Percentiles rank a stretch among this genome's conserved stretches.
Conservation (phyloP, 2,888 invertebrate species). For the Heterodera filipjevi region DNA sequence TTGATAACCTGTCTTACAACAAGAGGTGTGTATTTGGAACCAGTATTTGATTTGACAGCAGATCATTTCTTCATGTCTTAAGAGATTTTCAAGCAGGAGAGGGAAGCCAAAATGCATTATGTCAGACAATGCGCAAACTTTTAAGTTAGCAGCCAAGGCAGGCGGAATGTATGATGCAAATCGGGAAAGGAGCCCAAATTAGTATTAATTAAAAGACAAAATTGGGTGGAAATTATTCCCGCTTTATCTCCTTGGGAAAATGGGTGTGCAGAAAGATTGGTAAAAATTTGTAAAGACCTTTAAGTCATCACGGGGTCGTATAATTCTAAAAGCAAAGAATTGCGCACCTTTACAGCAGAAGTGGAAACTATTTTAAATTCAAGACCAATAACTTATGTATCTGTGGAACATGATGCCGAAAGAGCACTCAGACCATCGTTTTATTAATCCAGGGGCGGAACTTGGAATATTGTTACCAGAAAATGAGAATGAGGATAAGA, state of each 20-base stretch:
- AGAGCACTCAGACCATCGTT: slow-evolving; percentile 21
- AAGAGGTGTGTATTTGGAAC: slow-evolving; percentile 66
- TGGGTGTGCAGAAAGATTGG: slow-evolving; percentile 15
- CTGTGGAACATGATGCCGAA: background rate
- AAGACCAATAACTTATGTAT: slow-evolving; percentile 26
- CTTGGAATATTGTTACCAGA: background rate
- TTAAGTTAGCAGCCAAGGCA: slow-evolving; percentile 52
- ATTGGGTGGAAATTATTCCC: slow-evolving; percentile 12
- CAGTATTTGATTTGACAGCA: slow-evolving; percentile 58
- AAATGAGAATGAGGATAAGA: background rate
- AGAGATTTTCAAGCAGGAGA: slow-evolving; percentile 63
- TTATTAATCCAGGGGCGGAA: slow-evolving; percentile 12
- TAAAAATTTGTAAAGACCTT: slow-evolving; percentile 12
- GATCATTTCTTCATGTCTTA: slow-evolving; percentile 62
- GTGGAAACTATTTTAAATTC: slow-evolving; percentile 26
- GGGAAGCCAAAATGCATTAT: slow-evolving; percentile 56
- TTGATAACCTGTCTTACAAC: slow-evolving; percentile 67
- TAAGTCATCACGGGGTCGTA: slow-evolving; percentile 18
- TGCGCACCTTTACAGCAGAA: slow-evolving; percentile 17
- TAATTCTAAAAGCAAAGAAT: background rate
- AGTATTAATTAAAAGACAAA: background rate
- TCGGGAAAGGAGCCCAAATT: no score
- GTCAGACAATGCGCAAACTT: slow-evolving; percentile 66
- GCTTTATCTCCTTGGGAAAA: slow-evolving; percentile 20
- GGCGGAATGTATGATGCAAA: background rate